Conservation (phyloP, 2,113 vertebrate species). For the Carassius gibelio region DNA sequence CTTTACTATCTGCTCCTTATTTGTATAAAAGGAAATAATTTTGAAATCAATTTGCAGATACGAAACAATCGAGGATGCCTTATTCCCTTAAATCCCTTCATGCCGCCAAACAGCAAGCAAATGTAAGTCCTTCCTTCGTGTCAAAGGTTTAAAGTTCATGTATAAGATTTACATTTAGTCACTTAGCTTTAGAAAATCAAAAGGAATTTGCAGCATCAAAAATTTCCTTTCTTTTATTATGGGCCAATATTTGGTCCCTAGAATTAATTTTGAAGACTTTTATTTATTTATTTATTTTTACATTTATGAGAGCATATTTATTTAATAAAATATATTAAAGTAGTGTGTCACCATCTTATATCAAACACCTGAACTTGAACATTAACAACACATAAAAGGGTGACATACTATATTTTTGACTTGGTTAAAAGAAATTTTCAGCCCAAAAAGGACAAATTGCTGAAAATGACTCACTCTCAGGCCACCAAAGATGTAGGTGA, state of each 20-base stretch:
- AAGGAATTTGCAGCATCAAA: neutral
- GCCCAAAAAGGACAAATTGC: neutral
- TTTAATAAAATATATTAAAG: too few species aligned
- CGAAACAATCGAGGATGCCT: constrained; percentile 71
- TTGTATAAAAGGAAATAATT: neutral
- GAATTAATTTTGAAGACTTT: neutral
- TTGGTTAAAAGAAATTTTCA: neutral
- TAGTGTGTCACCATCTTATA: neutral
- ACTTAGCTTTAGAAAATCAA: neutral
- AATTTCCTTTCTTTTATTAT: neutral
- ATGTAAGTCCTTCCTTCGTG: constrained; percentile 56
- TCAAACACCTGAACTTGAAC: neutral
- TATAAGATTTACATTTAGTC: neutral
- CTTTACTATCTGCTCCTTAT: neutral
- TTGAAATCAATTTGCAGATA: constrained; percentile 61
- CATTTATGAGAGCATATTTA: neutral
- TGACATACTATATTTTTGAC: neutral
- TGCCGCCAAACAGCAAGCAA: constrained; percentile 72
- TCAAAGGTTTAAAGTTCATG: neutral
- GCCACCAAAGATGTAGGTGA: neutral
- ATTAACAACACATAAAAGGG: neutral
- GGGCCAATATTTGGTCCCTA: neutral
- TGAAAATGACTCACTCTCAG: neutral
- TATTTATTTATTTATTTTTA: too few species aligned
- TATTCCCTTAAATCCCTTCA: constrained; percentile 70